Percentiles rank a stretch among this genome's conserved stretches.
Evolutionary conservation across 2,888 invertebrate genomes (phyloP).

Genomic region (Megaustenia siamemsis): DNA sequence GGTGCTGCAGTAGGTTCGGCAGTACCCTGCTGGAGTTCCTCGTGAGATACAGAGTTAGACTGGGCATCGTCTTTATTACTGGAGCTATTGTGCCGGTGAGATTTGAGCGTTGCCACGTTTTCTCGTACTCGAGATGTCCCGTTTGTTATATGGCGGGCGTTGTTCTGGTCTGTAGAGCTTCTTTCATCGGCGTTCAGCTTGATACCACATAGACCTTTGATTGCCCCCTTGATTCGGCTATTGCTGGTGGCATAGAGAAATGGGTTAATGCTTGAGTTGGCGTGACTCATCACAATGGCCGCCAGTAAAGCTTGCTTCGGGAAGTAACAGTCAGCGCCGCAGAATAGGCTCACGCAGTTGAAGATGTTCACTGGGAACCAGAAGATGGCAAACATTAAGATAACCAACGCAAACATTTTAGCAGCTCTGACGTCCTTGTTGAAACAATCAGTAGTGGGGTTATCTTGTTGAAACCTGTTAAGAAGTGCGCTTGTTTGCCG

Average conservation of each 20-base stretch:
- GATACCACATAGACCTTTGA: slow-evolving; percentile 64
- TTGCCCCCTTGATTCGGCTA: slow-evolving; percentile 71
- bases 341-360: slow-evolving; percentile 69
- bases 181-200: background rate
- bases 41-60: background rate
- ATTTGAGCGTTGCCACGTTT: background rate
- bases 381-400: slow-evolving; percentile 74
- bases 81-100: background rate
- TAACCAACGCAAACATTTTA: slow-evolving; percentile 75
- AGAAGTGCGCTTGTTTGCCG: slow-evolving; percentile 64
- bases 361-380: slow-evolving; percentile 78
- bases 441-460: slow-evolving; percentile 55
- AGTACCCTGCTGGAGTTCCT: background rate
- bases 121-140: background rate
- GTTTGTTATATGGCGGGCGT: background rate
- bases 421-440: slow-evolving; percentile 74
- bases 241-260: slow-evolving; percentile 77
- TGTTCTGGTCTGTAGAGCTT: slow-evolving; percentile 35
- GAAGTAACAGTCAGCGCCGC: slow-evolving; percentile 53
- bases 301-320: slow-evolving; percentile 65
- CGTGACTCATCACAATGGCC: slow-evolving; percentile 77
- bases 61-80: background rate
- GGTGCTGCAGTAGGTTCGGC: background rate
- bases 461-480: slow-evolving; percentile 20
- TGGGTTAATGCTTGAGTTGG: slow-evolving; percentile 78